Evolutionary conservation across 2,797 vertebrate species (phyloP), one percentile per base, ranked within the genome.

Genomic region (Apodemus agrarius): DNA sequence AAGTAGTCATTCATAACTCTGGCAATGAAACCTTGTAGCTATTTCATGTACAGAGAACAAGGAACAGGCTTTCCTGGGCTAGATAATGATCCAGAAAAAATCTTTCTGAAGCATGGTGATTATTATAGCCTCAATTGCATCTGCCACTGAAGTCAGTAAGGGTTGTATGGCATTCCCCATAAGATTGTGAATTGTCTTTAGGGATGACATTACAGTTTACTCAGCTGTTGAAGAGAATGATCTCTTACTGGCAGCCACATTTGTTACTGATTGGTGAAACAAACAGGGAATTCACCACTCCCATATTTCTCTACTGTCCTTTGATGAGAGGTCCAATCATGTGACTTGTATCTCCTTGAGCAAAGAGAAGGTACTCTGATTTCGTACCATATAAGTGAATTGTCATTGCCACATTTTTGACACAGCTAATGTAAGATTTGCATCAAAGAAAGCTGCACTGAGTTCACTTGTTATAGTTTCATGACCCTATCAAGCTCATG

Each of bases 41-140:
- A 99, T 98, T 99, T 99, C 99, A 99, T 99, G 98, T 99, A 99
- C 16, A 99, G 99, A 57, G 99, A 99, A 98, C 99, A 99, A 7
- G 99, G 99, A 29, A 99, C 98, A 0, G 99, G 99, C 82, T 99
- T 99, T 82, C 98, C 99, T 43, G 95, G 96, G 90, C 74, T 74
- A 87, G 97, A 59, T 95, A 99, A 98, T 31, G 99, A 98, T 90
- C 99, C 99, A 98, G 12, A 97, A 97, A 97, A 97, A 97, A 14
- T 46, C 40, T 76, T 76, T 43, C 74, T 46, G 74, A 76, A 46
- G 43, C 24, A 29, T 76, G 74, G 40, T 76, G 40, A 46, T 76
- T 14, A 46, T 43, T 76, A 46, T 76, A 26, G 74, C 24, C 43
- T 46, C 43, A 43, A 46, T 29, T 29, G 13, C 24, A 46, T 29